Base-by-base conservation (phyloP, 2,113 vertebrate species). In the Caloenas nicobarica region DNA sequence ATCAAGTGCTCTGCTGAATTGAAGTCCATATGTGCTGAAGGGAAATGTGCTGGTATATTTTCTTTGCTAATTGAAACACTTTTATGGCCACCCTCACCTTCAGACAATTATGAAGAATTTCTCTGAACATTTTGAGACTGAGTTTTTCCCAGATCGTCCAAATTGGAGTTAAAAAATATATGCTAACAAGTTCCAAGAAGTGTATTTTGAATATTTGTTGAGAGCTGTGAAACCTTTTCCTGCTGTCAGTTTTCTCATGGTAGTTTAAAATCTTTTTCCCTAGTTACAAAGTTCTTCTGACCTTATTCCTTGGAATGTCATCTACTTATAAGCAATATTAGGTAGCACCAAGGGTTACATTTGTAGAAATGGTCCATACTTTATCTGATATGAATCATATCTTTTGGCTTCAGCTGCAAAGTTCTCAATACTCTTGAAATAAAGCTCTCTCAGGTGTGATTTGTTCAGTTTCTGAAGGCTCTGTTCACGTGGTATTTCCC, bases 351-450 rank as follows among this genome's bases (percentile, higher is more conserved):
- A 92, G 69, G 28, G 66, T 93, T 95, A 80, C 21, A 88, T 89
- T 97, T 95, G 88, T 83, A 81, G 91, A 95, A 96, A 74, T 86
- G 85, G 34, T 72, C 54, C 26, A 42, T 88, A 60, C 73, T 88
- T 88, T 76, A 80, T 74, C 72, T 86, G 38, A 69, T 73, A 89
- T 73, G 50, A 88, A 83, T 91, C 58, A 70, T 62, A 93, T 77
- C 56, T 96, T 88, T 89, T 83, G 46, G 64, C 58, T 95, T 91
- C 76, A 86, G 7, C 46, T n/a, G 38, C 7, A 11, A 81, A 76
- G 22, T 87, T 89, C 34, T 81, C 46, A 62, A 24, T 89, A 74
- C 8, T 16, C 57, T 61, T 80, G 74, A 83, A 94, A 82, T 19
- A 16, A 61, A 91, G 40, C 50, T 65, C 38, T 91, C 74, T 92